A percentile compares a stretch with the other conserved stretches of the same genome.
Conservation (phyloP, 1,140 invertebrate species). For the Medauroidea extradentata region DNA sequence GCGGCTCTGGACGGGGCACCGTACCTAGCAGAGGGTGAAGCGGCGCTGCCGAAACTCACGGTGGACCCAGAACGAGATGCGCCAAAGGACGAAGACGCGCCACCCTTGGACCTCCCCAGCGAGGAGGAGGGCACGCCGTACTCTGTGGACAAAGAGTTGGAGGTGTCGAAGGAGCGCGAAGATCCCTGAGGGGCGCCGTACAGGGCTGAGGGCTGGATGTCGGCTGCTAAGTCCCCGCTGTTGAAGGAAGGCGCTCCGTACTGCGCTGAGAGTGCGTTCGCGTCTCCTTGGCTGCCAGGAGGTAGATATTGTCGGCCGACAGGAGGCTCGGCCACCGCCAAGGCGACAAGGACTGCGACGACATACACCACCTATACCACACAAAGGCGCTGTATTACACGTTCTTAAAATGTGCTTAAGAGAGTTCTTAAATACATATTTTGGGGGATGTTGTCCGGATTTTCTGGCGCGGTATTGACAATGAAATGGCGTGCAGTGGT, state of each 20-base stretch:
- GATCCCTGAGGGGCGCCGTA: background rate
- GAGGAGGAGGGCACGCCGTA: background rate
- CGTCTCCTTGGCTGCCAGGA: background rate
- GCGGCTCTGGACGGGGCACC: conserved; percentile 3
- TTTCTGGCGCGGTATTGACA: too few relatives aligned
- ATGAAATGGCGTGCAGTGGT: too few relatives aligned
- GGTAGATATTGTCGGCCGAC: conserved; percentile 6
- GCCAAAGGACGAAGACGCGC: too few relatives aligned
- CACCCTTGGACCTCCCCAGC: too few relatives aligned
- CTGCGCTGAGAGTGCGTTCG: background rate
- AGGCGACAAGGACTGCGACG: background rate
- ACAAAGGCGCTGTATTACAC: too few relatives aligned
- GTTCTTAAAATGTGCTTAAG: too few relatives aligned
- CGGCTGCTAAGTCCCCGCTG: background rate
- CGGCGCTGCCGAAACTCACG: too few relatives aligned
- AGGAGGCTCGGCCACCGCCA: conserved; percentile 10
- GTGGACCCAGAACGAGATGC: too few relatives aligned
- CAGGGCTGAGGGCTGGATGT: background rate
- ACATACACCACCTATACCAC: background rate
- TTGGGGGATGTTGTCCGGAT: too few relatives aligned
- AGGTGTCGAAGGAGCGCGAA: background rate
- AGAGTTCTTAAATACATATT: too few relatives aligned
- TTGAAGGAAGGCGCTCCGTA: background rate
- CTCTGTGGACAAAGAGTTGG: background rate
- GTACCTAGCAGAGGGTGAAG: conserved; percentile 3